Base-by-base conservation (phyloP, 2,113 vertebrate species). In the Himantopus leucocephalus region DNA sequence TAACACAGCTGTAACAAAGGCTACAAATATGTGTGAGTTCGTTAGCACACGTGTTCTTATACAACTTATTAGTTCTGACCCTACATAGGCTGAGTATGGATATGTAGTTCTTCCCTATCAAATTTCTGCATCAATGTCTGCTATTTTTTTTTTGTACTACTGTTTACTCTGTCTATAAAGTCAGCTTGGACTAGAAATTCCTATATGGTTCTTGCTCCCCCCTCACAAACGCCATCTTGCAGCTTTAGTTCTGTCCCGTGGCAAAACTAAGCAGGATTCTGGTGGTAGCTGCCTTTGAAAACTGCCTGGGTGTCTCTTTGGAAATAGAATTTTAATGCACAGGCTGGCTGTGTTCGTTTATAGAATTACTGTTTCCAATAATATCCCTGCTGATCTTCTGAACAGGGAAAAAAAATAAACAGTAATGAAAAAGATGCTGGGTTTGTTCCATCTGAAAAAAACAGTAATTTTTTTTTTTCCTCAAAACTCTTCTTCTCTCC, bases 291-390 rank as follows among this genome's bases (percentile, higher is more conserved):
- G 62, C 85, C 59, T 95, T 76, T 96, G 85, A 92, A 91, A 97
- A 64, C 47, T 88, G 84, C 72, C 43, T 18, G 10, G 27, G 20
- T 84, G 53, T 82, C 91, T 94, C 90, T 93, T 95, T 92, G 73
- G 93, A 97, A 94, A 93, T 74, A 92, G 84, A 94, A 94, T 96
- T 95, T 94, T 92, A 97, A 96, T 94, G 87, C 62, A 83, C 39
- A 72, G 84, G 82, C 85, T 95, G 86, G 58, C 91, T 91, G 75
- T 90, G 62, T 81, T 95, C 1, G 0, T 96, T 97, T 95, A 85
- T 71, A 85, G 96, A 96, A 96, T 95, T 73, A 90, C 80, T 63
- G 86, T 87, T 96, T 97, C 94, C 87, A 96, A 79, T 96, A 96
- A 94, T 94, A 72, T 71, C 78, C 87, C 83, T 94, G 77, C 86